phyloP scores from a whole-genome alignment of 2,888 invertebrate genomes.

The Diarsia mendica region DNA sequence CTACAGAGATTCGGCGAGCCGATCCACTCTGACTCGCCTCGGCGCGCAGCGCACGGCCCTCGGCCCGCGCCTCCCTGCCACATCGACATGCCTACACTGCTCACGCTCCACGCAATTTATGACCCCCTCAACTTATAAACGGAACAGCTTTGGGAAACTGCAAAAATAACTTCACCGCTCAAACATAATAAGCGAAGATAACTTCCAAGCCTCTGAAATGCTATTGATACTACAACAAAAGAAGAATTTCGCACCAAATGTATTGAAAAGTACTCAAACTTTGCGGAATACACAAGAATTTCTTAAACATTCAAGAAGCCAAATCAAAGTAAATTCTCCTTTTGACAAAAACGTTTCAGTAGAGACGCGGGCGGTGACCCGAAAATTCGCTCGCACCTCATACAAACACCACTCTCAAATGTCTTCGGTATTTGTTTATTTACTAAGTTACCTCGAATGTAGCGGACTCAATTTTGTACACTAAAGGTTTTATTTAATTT shows the following conservation, averaged over 20 bases:
- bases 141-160: slow-evolving; percentile 71
- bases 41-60: slow-evolving; percentile 21
- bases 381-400: slow-evolving; percentile 76
- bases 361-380: slow-evolving; percentile 77
- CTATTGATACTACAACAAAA: slow-evolving; percentile 44
- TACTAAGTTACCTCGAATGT: slow-evolving; percentile 47
- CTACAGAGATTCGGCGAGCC: slow-evolving; percentile 72
- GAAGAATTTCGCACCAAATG: slow-evolving; percentile 39
- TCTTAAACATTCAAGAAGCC: slow-evolving; percentile 64
- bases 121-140: slow-evolving; percentile 70
- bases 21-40: slow-evolving; percentile 55
- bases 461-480: slow-evolving; percentile 27
- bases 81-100: slow-evolving; percentile 69
- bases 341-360: slow-evolving; percentile 74
- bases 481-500: slow-evolving; percentile 41
- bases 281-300: slow-evolving; percentile 51
- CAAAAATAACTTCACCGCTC: slow-evolving; percentile 66
- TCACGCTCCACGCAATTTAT: slow-evolving; percentile 74
- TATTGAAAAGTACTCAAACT: slow-evolving; percentile 54
- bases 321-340: slow-evolving; percentile 74
- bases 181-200: slow-evolving; percentile 55
- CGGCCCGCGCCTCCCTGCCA: slow-evolving; percentile 35
- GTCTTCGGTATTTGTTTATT: slow-evolving; percentile 73
- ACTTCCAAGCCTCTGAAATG: slow-evolving; percentile 34
- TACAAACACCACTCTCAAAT: slow-evolving; percentile 74